Evolutionary conservation across 2,113 vertebrate species (phyloP).

Genomic region (Lucifuga dentata): DNA sequence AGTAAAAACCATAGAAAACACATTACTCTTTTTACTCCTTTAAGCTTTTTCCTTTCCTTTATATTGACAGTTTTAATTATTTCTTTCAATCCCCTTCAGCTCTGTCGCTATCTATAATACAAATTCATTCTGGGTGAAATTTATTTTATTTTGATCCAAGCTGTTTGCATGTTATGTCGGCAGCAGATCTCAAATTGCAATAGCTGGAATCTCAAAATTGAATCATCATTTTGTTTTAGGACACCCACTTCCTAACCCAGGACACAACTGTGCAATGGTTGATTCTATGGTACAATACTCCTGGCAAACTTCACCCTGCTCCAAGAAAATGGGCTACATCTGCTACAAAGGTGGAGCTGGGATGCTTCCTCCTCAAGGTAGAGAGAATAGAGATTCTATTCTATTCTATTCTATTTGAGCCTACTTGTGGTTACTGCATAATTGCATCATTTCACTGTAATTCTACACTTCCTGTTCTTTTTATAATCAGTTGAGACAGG

Average conservation of each 20-base stretch:
- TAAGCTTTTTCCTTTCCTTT: no score
- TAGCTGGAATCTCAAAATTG: background rate
- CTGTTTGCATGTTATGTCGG: no score
- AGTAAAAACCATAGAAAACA: no score
- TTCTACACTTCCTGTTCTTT: constrained; percentile 11
- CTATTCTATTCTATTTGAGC: background rate
- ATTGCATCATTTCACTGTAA: background rate
- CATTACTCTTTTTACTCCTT: no score
- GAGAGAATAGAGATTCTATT: background rate
- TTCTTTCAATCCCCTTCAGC: no score
- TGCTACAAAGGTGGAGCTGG: constrained; percentile 86
- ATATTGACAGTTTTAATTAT: no score
- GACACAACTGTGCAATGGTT: constrained; percentile 87
- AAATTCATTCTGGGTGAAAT: no score
- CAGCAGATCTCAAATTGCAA: no score
- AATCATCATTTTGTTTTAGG: constrained; percentile 77
- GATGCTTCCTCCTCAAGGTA: constrained; percentile 59
- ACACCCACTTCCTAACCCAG: constrained; percentile 87
- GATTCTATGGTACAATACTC: constrained; percentile 82
- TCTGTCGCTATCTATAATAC: no score
- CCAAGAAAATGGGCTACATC: constrained; percentile 89
- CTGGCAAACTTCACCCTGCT: constrained; percentile 89
- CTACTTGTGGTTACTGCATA: background rate
- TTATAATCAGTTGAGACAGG: constrained; percentile 74
- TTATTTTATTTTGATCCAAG: no score